phyloP scores from a whole-genome alignment of 2,113 vertebrate genomes.

The Anolis carolinensis region DNA sequence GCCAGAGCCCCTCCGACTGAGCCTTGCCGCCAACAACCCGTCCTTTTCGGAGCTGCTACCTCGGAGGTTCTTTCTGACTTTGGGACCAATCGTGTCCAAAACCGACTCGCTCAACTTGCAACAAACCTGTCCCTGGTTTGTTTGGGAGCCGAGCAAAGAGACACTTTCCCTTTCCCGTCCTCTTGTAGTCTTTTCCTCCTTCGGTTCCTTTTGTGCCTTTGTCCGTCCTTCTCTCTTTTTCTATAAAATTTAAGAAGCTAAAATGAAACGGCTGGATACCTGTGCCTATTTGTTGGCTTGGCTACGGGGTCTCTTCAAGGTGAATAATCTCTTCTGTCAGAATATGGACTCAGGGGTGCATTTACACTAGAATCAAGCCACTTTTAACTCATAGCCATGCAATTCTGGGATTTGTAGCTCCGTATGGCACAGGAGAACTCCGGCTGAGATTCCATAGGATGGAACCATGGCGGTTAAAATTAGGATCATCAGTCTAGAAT shows the following conservation, averaged over 20 bases:
- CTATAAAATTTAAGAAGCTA: rapidly evolving
- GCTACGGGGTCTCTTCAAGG: not conserved
- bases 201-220: not conserved
- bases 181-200: not conserved
- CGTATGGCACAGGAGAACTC: too few species aligned
- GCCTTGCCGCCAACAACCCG: too few species aligned
- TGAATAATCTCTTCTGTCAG: not conserved
- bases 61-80: not conserved
- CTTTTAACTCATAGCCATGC: too few species aligned
- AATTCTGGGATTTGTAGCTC: too few species aligned
- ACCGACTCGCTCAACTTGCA: too few species aligned
- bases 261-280: constrained; percentile 50
- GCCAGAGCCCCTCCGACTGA: constrained; percentile 78
- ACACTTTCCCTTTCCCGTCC: not conserved
- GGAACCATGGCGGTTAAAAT: too few species aligned
- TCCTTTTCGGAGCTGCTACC: constrained; percentile 5
- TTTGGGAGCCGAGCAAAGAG: not conserved
- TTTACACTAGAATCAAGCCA: too few species aligned
- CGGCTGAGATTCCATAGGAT: too few species aligned
- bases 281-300: not conserved
- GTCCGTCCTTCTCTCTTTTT: not conserved
- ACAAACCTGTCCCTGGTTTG: not conserved
- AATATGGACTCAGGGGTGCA: not conserved
- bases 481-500: too few species aligned
- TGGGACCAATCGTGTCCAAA: not conserved